Evolutionary conservation across 1,140 invertebrate species (phyloP).

Genomic region (Metaphire vulgaris): DNA sequence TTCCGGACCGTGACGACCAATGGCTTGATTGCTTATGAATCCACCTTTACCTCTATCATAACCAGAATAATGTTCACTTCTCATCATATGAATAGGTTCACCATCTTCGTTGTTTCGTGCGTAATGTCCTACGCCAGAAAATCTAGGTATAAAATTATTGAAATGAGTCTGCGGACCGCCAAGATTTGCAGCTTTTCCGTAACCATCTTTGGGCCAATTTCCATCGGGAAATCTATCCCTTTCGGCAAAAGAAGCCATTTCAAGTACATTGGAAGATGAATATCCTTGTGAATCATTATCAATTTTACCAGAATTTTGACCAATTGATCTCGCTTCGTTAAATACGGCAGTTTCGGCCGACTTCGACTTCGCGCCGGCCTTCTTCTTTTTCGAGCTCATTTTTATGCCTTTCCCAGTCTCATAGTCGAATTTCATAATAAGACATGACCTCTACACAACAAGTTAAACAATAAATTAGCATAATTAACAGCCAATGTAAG

Average conservation of each 20-base stretch:
- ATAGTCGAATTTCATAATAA: conserved; percentile 3
- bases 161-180: neutral
- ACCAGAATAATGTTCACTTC: neutral
- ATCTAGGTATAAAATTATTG: neutral
- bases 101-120: neutral
- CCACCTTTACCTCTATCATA: neutral
- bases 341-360: neutral
- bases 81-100: neutral
- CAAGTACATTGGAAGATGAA: neutral
- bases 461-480: neutral
- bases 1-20: neutral
- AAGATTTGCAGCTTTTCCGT: neutral
- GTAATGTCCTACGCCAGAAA: neutral
- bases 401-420: neutral
- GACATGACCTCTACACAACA: neutral
- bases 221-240: neutral
- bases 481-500: no score
- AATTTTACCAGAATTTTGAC: neutral
- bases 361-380: neutral
- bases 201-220: neutral
- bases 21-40: neutral
- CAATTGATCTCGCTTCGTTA: neutral
- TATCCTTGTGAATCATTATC: neutral
- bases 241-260: neutral
- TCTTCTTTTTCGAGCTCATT: neutral